phyloP scores from a whole-genome alignment of 2,113 vertebrate genomes.

The Cavia porcellus region DNA sequence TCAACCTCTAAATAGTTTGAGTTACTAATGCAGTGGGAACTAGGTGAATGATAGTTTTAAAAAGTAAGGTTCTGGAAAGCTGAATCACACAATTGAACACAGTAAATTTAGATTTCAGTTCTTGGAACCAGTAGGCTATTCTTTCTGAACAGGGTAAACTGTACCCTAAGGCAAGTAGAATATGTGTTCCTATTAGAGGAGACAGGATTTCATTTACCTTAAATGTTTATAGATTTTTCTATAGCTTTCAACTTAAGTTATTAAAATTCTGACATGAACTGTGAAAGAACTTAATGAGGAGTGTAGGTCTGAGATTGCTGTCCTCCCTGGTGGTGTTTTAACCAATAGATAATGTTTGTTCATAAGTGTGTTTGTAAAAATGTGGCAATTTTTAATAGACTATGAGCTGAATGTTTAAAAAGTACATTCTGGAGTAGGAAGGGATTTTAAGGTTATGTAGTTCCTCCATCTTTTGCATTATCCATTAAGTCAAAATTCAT shows the following conservation, averaged over 20 bases:
- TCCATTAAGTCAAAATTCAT: neutral
- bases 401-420: neutral
- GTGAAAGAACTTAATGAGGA: neutral
- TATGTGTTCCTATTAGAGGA: neutral
- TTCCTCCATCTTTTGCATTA: neutral
- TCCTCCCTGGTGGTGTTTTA: neutral
- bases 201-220: constrained; percentile 61
- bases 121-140: neutral
- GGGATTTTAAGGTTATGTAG: neutral
- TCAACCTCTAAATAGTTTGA: constrained; percentile 45
- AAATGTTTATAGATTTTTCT: constrained; percentile 65
- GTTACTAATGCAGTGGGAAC: constrained; percentile 26
- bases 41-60: neutral
- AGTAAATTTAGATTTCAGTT: constrained; percentile 41
- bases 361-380: neutral
- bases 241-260: constrained; percentile 37
- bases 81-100: neutral
- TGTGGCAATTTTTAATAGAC: neutral
- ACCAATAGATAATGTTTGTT: neutral
- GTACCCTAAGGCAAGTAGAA: neutral
- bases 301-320: rapidly evolving
- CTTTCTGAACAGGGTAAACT: constrained; percentile 29
- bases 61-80: neutral
- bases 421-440: neutral
- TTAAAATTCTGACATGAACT: constrained; percentile 44